Base-by-base conservation (phyloP, 92 coral and sea anemone genomes). In the Metridium senile region DNA sequence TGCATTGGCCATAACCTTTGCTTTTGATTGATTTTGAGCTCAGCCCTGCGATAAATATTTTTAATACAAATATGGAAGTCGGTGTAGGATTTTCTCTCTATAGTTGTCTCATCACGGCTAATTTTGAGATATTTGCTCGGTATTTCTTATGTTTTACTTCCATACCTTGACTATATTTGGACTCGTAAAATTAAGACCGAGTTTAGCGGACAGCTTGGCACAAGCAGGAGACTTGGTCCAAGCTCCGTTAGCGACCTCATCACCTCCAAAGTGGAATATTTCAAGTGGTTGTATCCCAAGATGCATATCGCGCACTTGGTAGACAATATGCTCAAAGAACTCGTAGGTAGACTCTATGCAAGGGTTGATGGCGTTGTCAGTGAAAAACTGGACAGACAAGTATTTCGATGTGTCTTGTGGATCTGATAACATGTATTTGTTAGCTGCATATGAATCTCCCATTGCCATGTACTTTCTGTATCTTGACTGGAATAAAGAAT, bases 211-310 rank as follows among this genome's bases (percentile, higher is more conserved):
- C 47, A 89, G 70, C 6, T 64, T 75, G 56, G 88, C 87, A 64
- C 98, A 94, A 8, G 93, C 92, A 18, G 98, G 93, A 8, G 98
- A 94, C 78, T 94, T 87, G 66, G 97, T 87, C 98, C 98, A 94
- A 68, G 98, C 98, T 45, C 98, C 98, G 6, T 85, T 61, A 13
- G 98, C 97, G 35, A 94, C 98, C 56, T 94, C 98, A 65, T 94
- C 98, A 9, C 98, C 98, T 4, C 98, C 98, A 54, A 94, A 92
- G 63, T 94, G 98, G 62, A 92, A 94, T 53, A 79, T 54, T 62
- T 82, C 93, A 21, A 94, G 80, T 26, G 98, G 98, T 56, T 88
- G 92, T 7, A 87, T 84, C 11, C 76, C 89, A 25, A 88, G 74
- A 51, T 94, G 97, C 82, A 94, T 87, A 73, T 68, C 79, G 26